Base-by-base conservation (phyloP, 2,113 vertebrate genomes). In the Heptranchias perlo region DNA sequence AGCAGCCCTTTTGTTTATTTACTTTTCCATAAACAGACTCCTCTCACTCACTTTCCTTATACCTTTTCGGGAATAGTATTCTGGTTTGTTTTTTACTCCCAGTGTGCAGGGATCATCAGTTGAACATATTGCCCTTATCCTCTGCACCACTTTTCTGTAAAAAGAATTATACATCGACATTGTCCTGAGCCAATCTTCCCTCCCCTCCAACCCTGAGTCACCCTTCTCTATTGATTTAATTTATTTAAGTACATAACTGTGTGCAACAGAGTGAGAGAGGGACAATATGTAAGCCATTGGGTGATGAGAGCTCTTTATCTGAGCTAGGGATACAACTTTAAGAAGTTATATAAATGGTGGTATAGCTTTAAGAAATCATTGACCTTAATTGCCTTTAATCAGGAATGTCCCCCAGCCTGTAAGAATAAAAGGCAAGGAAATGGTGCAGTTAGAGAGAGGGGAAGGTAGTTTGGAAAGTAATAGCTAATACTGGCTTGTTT, bases 1-100 rank as follows among this genome's bases (percentile, higher is more conserved):
- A 92, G 13, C 35, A 61, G 89, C 54, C 31, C 2, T 92, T 91
- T n/a, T 2, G 16, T 5, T 54, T 28, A 91, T 52, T 35, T 5
- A 62, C 16, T 62, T 39, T 92, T 92, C 35, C 89, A 92, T 61
- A n/a, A 92, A 92, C 54, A 92, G 31, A 92, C 25, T 92, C 58
- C 35, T 61, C 35, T 62, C 54, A 92, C 18, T 61, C 87, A 91
- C 87, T 52, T 89, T 13, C 28, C 54, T 89, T 61, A 31, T 52
- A 39, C 31, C 31, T 61, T 61, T 14, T 7, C 11, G 39, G 52
- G 54, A 61, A 39, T 92, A 61, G 52, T 58, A 91, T 54, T 16
- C 14, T 91, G 87, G 28, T 61, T 28, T 54, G 8, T 52, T 10
- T 54, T 87, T 18, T 49, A 28, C 21, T 86, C 44, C 18, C 47